These are phyloP conservation scores for Acheta domesticus DNA, from an alignment of 2,888 invertebrate genomes.

Conservation along the genomic window DNA sequence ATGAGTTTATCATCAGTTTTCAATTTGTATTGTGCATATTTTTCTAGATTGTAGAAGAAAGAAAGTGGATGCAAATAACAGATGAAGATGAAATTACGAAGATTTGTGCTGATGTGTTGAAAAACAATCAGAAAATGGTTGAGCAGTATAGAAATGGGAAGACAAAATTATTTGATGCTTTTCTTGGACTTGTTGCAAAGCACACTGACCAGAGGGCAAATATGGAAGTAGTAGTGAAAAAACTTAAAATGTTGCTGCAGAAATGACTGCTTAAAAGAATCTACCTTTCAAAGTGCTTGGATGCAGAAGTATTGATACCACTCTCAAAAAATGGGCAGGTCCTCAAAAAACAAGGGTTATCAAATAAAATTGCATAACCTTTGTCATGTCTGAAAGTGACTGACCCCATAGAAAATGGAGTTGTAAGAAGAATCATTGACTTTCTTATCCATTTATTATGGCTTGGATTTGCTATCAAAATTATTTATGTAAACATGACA, in stretches of 20 bases:
- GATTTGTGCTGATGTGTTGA: conserved; percentile 60
- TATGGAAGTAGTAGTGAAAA: conserved; percentile 60
- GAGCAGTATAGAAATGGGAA: conserved; percentile 67
- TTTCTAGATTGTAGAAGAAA: conserved; percentile 46
- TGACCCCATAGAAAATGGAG: too few relatives aligned
- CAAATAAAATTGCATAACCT: too few relatives aligned
- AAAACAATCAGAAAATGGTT: conserved; percentile 64
- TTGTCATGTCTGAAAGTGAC: too few relatives aligned
- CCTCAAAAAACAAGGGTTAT: too few relatives aligned
- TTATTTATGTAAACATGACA: too few relatives aligned
- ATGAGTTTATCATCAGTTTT: too few relatives aligned
- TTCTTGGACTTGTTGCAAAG: conserved; percentile 60
- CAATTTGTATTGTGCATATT: background rate
- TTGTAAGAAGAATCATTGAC: too few relatives aligned
- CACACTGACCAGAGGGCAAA: conserved; percentile 62
- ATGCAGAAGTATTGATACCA: too few relatives aligned
- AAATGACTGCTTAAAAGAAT: conserved; percentile 41
- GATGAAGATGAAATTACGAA: conserved; percentile 57
- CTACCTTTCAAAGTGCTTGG: too few relatives aligned
- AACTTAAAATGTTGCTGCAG: conserved; percentile 60
- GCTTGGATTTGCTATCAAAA: too few relatives aligned
- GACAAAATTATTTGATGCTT: conserved; percentile 62
- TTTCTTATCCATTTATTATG: too few relatives aligned
- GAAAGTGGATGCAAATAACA: conserved; percentile 59
- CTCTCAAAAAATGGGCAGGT: too few relatives aligned